These are phyloP conservation scores for Alouatta palliata DNA, from an alignment of 2,113 vertebrate genomes.

Conservation along the genomic window DNA sequence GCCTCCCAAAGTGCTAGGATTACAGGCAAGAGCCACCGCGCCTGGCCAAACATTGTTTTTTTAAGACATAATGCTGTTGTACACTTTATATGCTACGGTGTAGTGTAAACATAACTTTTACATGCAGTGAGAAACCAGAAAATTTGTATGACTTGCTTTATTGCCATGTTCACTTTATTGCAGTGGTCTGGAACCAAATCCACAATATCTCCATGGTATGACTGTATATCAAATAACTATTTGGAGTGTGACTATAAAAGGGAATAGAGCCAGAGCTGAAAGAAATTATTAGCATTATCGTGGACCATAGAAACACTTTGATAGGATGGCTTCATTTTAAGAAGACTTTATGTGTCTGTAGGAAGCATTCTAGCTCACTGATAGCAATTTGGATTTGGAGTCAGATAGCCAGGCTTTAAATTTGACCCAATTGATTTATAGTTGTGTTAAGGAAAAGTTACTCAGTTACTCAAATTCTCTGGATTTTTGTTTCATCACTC, in stretches of 20 bases:
- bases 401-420: neutral
- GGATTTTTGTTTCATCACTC: neutral
- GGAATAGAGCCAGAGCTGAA: neutral
- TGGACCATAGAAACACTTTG: neutral
- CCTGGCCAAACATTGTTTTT: neutral
- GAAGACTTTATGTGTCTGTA: neutral
- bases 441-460: neutral
- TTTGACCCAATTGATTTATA: neutral
- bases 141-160: neutral
- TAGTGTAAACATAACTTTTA: neutral
- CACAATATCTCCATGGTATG: neutral
- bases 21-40: too few relatives aligned
- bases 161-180: neutral
- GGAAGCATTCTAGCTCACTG: neutral
- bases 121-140: neutral
- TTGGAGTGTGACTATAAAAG: slow-evolving; percentile 1
- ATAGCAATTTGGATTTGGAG: neutral
- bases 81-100: neutral
- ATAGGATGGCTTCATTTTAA: neutral
- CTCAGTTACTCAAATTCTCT: neutral
- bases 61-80: neutral
- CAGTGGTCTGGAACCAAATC: neutral
- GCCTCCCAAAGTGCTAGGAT: too few relatives aligned
- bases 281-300: neutral
- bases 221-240: neutral